Conservation (phyloP, 2,888 invertebrate species). For the Chymomyza caudatula region DNA sequence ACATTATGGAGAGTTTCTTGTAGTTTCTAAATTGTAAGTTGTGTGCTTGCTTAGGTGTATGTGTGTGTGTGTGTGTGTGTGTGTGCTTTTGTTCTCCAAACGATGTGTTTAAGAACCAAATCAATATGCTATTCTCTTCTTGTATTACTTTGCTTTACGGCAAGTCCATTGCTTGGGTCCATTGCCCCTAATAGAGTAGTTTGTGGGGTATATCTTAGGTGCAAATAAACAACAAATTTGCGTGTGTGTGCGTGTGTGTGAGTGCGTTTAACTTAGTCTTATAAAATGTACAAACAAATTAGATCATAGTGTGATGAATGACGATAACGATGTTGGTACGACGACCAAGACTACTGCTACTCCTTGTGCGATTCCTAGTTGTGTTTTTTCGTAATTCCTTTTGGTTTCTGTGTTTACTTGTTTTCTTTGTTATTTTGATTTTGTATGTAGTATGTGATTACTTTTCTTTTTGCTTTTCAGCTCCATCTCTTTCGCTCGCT, state of each 20-base stretch:
- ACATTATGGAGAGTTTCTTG: constrained; percentile 50
- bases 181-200: not conserved
- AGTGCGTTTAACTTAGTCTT: constrained; percentile 32
- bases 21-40: not conserved
- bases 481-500: not conserved
- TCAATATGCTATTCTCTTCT: not conserved
- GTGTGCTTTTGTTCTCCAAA: not conserved
- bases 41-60: constrained; percentile 9
- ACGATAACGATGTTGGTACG: not conserved
- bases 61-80: constrained; percentile 2
- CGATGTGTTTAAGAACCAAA: not conserved
- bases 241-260: constrained; percentile 1
- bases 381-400: not conserved
- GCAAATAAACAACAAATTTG: constrained; percentile 33
- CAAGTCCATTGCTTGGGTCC: constrained; percentile 3
- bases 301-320: constrained; percentile 12
- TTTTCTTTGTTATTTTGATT: not conserved
- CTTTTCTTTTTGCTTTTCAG: not conserved
- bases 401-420: not conserved
- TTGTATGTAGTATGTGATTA: not conserved
- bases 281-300: constrained; percentile 36
- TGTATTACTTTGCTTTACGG: not conserved
- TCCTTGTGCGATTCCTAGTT: not conserved
- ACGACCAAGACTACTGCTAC: not conserved
- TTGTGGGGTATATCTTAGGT: constrained; percentile 1